These are phyloP conservation scores for Nectonema munidae DNA, from an alignment of 2,888 invertebrate species.

Conservation along the genomic window DNA sequence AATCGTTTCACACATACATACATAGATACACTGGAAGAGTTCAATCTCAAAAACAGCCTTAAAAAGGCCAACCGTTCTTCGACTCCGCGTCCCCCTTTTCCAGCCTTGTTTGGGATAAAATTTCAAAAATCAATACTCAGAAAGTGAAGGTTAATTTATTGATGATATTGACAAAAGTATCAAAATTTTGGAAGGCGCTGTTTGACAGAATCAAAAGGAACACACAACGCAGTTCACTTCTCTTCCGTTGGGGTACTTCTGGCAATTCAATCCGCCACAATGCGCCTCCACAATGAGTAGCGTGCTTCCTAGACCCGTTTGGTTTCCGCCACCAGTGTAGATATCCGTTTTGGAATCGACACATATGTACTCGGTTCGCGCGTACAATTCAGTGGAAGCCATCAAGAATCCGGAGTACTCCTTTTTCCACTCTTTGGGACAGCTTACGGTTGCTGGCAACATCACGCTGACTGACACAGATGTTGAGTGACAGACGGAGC, in stretches of 20 bases:
- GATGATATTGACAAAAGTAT: too few relatives aligned
- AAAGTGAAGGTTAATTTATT: too few relatives aligned
- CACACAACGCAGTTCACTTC: conserved; percentile 7
- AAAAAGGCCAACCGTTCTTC: too few relatives aligned
- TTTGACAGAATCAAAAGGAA: too few relatives aligned
- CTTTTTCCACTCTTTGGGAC: background rate
- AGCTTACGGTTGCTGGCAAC: background rate
- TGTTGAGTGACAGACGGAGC: background rate
- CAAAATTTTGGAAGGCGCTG: too few relatives aligned
- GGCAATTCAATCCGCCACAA: conserved; percentile 1
- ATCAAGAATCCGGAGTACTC: conserved; percentile 1
- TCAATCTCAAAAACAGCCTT: too few relatives aligned
- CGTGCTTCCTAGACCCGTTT: background rate
- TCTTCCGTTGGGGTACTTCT: conserved; percentile 6
- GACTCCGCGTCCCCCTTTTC: too few relatives aligned
- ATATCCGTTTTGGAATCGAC: background rate
- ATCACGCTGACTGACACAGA: background rate
- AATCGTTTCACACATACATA: too few relatives aligned
- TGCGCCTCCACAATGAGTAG: conserved; percentile 6
- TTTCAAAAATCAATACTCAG: too few relatives aligned
- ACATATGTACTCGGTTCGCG: conserved; percentile 8
- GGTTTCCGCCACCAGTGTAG: background rate
- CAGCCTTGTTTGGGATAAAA: too few relatives aligned
- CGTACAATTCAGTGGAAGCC: conserved; percentile 1
- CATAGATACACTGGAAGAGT: too few relatives aligned